A percentile compares a stretch with the other conserved stretches of the same genome.
These are phyloP conservation scores for Mystacornis crossleyi DNA, from an alignment of 2,113 vertebrate species.

Conservation along the genomic window DNA sequence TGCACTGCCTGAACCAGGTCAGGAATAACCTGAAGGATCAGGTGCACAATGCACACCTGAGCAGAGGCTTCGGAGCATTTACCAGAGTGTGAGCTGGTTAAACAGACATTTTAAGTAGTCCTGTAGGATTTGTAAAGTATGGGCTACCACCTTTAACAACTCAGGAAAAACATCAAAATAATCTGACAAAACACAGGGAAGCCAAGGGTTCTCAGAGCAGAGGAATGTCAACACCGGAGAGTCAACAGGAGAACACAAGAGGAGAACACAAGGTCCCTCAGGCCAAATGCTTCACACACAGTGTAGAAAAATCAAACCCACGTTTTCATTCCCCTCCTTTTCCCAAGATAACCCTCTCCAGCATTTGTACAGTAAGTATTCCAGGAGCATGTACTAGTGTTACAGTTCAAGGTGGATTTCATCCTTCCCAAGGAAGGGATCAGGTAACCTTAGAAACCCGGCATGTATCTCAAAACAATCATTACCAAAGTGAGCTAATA, in stretches of 20 bases:
- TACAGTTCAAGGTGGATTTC: background rate
- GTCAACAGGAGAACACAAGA: background rate
- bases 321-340: background rate
- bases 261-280: background rate
- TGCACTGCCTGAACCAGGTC: background rate
- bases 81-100: background rate
- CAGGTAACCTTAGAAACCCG: background rate
- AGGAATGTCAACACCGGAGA: background rate
- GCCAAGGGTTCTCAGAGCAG: background rate
- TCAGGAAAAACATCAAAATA: background rate
- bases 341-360: background rate
- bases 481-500: background rate
- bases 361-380: background rate
- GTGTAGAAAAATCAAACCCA: background rate
- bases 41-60: accelerated
- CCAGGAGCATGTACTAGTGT: background rate
- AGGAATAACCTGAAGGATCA: slow-evolving; percentile 27
- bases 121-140: background rate
- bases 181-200: slow-evolving; percentile 9
- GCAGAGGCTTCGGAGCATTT: background rate
- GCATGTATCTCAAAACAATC: background rate
- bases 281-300: background rate
- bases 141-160: background rate
- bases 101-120: background rate
- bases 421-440: background rate